Base-by-base conservation (phyloP, 1,140 invertebrate species). In the Hermetia illucens region DNA sequence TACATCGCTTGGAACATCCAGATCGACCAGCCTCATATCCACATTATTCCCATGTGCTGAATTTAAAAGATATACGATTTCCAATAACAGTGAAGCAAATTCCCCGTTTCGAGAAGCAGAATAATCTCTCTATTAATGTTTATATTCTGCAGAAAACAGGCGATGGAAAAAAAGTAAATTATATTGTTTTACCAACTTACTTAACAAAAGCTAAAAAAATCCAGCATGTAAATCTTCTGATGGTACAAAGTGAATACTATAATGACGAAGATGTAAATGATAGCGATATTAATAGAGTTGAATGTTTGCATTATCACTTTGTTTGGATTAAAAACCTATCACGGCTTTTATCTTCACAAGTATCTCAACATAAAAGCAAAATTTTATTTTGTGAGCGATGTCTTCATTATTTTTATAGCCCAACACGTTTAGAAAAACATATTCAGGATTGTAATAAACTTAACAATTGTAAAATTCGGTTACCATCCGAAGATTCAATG, bases 331-430 rank as follows among this genome's bases (percentile, higher is more conserved):
- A 46, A 39, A 32, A 30, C 31, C 34, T 39, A 1, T 43, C 22
- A 44, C 48, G 47, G 20, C 40, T 53, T 8, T 25, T 52, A 10
- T 42, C 39, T 8, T 31, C 19, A 0, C 45, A 52, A 44, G 29
- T 52, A 13, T 47, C 38, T 29, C 44, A 42, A 24, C 15, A 46
- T 25, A 43, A 47, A 30, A 1, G 29, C 19, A 12, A 37, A 40
- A 48, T 44, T 27, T 44, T 35, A 33, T 39, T 54, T 22, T 55
- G 51, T 41, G 43, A 54, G 17, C 9, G 40, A 29, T 53, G 48
- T 39, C 33, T 52, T 4, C 29, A 40, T 12, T 47, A 48, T 39
- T 54, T 47, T 37, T 13, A 34, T n/a, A 35, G 39, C 3, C 6
- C 35, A n/a, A 37, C 41, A 35, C 43, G 42, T 36, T 39, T 51